A percentile compares a stretch with the other conserved stretches of the same genome.
Conservation (phyloP, 2,797 vertebrate genomes). For the Microcaecilia unicolor region DNA sequence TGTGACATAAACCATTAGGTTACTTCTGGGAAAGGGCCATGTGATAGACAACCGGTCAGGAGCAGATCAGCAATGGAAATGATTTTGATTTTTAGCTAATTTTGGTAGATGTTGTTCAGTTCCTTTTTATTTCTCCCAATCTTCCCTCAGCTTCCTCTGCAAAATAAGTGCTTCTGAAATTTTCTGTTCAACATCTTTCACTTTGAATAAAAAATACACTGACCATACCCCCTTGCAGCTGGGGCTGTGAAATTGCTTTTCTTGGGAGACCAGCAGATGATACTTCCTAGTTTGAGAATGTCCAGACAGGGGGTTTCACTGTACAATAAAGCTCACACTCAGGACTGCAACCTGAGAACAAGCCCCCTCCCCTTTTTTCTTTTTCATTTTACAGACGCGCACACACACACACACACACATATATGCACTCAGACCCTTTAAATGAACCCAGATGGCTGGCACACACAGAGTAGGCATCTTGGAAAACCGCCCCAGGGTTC, state of each 20-base stretch:
- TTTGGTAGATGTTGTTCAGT: slow-evolving; percentile 64
- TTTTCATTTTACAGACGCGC: slow-evolving; percentile 24
- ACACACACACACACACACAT: slow-evolving; percentile 1
- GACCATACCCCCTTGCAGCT: slow-evolving; percentile 83
- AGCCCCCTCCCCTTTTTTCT: slow-evolving; percentile 23
- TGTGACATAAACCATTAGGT: too few species aligned
- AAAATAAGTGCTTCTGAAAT: slow-evolving; percentile 78
- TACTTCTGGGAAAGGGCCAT: too few species aligned
- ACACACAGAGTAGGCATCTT: slow-evolving; percentile 56
- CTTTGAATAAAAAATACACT: slow-evolving; percentile 82
- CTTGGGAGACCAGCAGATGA: slow-evolving; percentile 60
- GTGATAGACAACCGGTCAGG: slow-evolving; percentile 54
- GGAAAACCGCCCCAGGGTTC: slow-evolving; percentile 51
- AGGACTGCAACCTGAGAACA: slow-evolving; percentile 84
- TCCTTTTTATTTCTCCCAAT: slow-evolving; percentile 46
- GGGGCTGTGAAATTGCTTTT: slow-evolving; percentile 71
- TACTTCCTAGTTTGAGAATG: slow-evolving; percentile 74
- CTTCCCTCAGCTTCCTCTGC: slow-evolving; percentile 48
- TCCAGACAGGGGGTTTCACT: slow-evolving; percentile 70
- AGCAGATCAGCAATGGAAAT: slow-evolving; percentile 49
- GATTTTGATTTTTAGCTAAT: slow-evolving; percentile 50
- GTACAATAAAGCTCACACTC: slow-evolving; percentile 76
- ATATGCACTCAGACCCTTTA: slow-evolving; percentile 43
- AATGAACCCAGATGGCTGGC: slow-evolving; percentile 93
- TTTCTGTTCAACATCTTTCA: slow-evolving; percentile 91